Conservation (phyloP, 2,888 invertebrate genomes). For the Octonoba sinensis region DNA sequence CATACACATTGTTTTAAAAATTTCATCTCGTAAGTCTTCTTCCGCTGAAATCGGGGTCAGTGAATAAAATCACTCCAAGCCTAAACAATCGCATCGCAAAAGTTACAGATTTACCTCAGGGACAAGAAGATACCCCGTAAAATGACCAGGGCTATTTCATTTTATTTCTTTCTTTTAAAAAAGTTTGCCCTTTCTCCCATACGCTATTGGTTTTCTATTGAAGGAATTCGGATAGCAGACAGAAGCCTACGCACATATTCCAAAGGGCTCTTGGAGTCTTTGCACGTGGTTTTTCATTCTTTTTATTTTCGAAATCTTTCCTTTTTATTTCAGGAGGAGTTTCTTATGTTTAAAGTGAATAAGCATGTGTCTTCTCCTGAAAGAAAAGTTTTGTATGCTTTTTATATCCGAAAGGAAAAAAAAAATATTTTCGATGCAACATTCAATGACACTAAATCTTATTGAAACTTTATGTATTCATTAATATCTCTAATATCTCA, state of each 20-base stretch:
- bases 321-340: slow-evolving; percentile 2
- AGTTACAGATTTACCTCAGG: slow-evolving; percentile 8
- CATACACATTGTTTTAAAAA: no score
- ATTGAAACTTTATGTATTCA: no score
- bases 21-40: no score
- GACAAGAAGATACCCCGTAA: neutral
- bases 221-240: neutral
- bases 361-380: neutral
- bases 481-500: no score
- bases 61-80: no score
- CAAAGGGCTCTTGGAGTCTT: slow-evolving; percentile 7
- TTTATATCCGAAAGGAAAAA: no score
- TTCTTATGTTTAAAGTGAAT: slow-evolving; percentile 3
- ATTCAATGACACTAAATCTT: no score
- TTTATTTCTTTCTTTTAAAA: slow-evolving; percentile 10
- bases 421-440: no score
- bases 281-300: slow-evolving; percentile 8
- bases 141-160: slow-evolving; percentile 14
- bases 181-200: slow-evolving; percentile 1
- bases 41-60: no score
- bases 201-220: slow-evolving; percentile 22
- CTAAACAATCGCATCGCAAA: neutral
- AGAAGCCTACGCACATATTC: slow-evolving; percentile 3
- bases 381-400: no score
- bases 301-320: slow-evolving; percentile 2